These are phyloP conservation scores for Branchipolynoe longqiensis DNA, from an alignment of 2,888 invertebrate species.

Conservation along the genomic window DNA sequence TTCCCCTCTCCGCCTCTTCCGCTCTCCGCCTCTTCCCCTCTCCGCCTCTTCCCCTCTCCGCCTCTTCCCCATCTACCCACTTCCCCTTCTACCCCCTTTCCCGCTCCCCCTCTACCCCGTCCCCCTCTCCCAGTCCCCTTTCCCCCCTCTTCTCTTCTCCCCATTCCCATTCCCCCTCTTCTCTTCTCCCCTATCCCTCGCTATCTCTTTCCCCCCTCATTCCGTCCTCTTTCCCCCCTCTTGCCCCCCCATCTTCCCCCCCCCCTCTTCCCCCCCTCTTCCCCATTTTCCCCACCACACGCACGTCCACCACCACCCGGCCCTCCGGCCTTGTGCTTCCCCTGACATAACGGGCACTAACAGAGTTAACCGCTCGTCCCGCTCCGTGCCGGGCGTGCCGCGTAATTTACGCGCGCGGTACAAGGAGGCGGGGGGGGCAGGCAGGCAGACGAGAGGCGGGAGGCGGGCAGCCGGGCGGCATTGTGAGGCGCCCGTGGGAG, in stretches of 20 bases:
- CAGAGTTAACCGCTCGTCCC: too few species aligned
- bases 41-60: too few species aligned
- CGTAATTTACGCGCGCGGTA: constrained; percentile 29
- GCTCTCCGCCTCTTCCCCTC: too few species aligned
- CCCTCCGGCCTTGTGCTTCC: too few species aligned
- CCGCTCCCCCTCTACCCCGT: neutral
- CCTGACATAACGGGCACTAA: too few species aligned
- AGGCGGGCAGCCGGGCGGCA: constrained; percentile 1
- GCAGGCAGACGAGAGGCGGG: neutral
- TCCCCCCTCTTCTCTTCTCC: too few species aligned
- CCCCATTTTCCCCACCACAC: too few species aligned
- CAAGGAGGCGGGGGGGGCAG: constrained; percentile 2
- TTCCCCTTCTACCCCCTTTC: neutral
- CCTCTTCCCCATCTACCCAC: neutral
- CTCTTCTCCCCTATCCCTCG: neutral
- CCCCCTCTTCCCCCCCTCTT: too few species aligned
- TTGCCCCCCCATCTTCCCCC: neutral
- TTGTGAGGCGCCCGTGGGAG: constrained; percentile 1
- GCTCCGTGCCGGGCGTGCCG: neutral
- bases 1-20: neutral
- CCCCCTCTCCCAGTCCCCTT: neutral
- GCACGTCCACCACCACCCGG: too few species aligned
- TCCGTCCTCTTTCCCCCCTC: neutral
- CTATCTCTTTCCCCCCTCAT: neutral
- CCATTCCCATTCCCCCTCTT: neutral